Evolutionary conservation across 2,797 vertebrate species (phyloP).

Genomic region (Sphenopsis melanotis): DNA sequence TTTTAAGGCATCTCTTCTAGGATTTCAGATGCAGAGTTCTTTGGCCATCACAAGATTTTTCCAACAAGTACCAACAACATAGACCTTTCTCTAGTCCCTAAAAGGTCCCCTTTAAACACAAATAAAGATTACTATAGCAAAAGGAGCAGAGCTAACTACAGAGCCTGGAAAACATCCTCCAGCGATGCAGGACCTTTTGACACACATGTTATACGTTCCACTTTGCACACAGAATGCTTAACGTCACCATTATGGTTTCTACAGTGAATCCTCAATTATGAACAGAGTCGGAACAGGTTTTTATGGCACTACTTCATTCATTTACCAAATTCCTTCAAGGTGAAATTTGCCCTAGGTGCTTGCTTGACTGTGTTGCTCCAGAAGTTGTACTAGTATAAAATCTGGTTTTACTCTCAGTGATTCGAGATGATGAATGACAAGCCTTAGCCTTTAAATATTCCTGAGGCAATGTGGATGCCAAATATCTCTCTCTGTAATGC

Average conservation of each 20-base stretch:
- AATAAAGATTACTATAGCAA: background rate
- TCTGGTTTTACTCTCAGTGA: background rate
- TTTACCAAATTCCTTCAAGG: background rate
- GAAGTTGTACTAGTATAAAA: background rate
- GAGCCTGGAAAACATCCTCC: background rate
- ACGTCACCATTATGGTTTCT: background rate
- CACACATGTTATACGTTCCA: background rate
- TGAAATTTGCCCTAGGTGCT: background rate
- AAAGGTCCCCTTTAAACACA: background rate
- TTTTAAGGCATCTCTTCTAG: background rate
- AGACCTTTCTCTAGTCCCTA: background rate
- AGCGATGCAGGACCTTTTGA: background rate
- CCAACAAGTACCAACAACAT: background rate
- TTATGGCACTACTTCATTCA: background rate
- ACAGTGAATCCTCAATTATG: background rate
- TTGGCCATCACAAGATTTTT: background rate
- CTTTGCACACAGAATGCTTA: background rate
- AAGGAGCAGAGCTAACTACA: background rate
- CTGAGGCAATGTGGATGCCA: background rate
- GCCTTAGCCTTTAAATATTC: background rate
- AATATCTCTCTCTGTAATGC: background rate
- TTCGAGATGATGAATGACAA: background rate
- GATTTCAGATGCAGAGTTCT: background rate
- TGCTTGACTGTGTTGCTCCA: background rate
- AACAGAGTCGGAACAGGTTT: background rate